phyloP scores from a whole-genome alignment of 2,888 invertebrate species.

The Conomelus anceps region DNA sequence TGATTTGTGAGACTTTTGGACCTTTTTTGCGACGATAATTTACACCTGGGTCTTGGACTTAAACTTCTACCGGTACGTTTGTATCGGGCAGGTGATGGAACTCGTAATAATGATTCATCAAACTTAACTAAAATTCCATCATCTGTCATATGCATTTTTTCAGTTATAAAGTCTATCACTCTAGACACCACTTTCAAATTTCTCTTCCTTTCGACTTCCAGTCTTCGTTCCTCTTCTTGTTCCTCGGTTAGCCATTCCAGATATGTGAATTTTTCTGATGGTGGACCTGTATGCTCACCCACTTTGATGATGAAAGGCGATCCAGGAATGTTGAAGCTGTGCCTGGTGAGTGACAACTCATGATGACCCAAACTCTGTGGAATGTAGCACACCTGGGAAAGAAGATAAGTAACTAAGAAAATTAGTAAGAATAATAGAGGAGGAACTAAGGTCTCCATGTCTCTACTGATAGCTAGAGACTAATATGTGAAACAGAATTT shows the following conservation, averaged over 20 bases:
- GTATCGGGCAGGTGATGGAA: constrained; percentile 3
- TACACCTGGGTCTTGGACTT: constrained; percentile 17
- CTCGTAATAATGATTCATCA: not conserved
- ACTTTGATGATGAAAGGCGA: constrained; percentile 52
- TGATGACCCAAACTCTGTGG: constrained; percentile 20
- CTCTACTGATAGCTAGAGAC: no score
- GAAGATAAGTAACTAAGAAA: not conserved
- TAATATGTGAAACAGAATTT: no score
- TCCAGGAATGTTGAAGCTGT: constrained; percentile 41
- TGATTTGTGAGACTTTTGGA: constrained; percentile 4
- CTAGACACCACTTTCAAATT: constrained; percentile 45
- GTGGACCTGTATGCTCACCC: constrained; percentile 27
- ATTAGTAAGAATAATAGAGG: no score
- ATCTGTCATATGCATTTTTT: constrained; percentile 51
- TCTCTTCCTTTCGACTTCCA: constrained; percentile 14
- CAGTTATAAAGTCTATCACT: constrained; percentile 51
- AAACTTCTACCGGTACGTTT: constrained; percentile 13
- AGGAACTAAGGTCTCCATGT: no score
- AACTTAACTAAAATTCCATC: constrained; percentile 40
- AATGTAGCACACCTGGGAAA: constrained; percentile 11
- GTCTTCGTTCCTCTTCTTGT: constrained; percentile 14
- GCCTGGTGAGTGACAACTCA: constrained; percentile 19
- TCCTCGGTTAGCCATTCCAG: constrained; percentile 22
- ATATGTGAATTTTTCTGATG: constrained; percentile 11
- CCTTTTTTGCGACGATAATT: not conserved